phyloP scores from a whole-genome alignment of 2,888 invertebrate species.

The Ennomos fuscantarius region DNA sequence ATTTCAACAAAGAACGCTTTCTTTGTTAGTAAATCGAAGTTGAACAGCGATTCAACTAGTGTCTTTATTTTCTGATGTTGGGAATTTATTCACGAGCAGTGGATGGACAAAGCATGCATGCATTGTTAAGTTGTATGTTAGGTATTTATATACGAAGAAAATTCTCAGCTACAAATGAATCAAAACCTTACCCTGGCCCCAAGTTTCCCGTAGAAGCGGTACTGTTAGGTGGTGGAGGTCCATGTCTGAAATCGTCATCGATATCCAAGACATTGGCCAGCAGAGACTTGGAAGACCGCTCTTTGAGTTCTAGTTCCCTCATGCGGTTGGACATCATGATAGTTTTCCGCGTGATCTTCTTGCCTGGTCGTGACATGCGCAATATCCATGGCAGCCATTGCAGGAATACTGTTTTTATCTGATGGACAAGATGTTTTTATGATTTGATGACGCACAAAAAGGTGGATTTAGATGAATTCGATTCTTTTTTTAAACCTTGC shows the following conservation, averaged over 20 bases:
- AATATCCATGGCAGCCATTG: constrained; percentile 99
- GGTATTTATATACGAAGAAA: no score
- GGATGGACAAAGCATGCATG: no score
- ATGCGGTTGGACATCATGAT: constrained; percentile 96
- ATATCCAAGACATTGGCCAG: constrained; percentile 98
- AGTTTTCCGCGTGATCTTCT: constrained; percentile 96
- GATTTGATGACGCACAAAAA: not conserved
- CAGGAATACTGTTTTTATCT: constrained; percentile 98
- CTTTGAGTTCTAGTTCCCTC: constrained; percentile 96
- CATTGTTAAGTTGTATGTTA: no score
- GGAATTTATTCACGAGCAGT: no score
- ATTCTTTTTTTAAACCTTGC: no score
- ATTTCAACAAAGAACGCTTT: no score
- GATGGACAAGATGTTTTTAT: constrained; percentile 38
- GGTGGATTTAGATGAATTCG: no score
- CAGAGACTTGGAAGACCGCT: constrained; percentile 96
- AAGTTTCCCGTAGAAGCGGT: constrained; percentile 87
- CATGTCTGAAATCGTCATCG: constrained; percentile 96
- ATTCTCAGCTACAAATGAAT: no score
- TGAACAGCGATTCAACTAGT: no score
- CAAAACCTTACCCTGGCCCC: constrained; percentile 84
- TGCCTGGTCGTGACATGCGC: constrained; percentile 97
- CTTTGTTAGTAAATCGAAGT: no score
- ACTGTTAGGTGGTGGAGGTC: constrained; percentile 87
- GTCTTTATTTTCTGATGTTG: no score